A percentile compares a stretch with the other conserved stretches of the same genome.
Conservation (phyloP, 2,888 invertebrate species). For the Onchidella celtica region DNA sequence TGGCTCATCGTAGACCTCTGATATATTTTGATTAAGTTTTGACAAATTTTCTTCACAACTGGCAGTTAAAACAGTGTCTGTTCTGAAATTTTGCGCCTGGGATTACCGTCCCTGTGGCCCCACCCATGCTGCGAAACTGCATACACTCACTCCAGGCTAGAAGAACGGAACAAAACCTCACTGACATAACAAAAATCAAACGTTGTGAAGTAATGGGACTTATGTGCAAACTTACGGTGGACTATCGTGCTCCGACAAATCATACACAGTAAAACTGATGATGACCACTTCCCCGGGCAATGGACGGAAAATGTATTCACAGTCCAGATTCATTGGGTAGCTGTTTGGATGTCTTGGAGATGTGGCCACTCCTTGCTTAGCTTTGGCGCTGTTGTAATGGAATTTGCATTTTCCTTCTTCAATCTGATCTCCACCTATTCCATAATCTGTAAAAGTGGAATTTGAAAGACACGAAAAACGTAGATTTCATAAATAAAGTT, state of each 20-base stretch:
- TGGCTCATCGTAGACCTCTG: too few relatives aligned
- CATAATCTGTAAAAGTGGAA: constrained; percentile 24
- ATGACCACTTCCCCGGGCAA: constrained; percentile 71
- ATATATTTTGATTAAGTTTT: too few relatives aligned
- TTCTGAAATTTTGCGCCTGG: too few relatives aligned
- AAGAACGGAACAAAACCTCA: too few relatives aligned
- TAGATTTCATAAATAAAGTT: background rate
- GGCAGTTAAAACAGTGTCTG: too few relatives aligned
- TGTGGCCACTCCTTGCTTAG: constrained; percentile 85
- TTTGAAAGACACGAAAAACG: background rate
- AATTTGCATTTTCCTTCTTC: constrained; percentile 94
- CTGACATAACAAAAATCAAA: too few relatives aligned
- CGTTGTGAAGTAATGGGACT: too few relatives aligned
- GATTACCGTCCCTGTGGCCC: too few relatives aligned
- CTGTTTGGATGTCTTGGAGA: constrained; percentile 86
- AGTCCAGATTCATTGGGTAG: constrained; percentile 80
- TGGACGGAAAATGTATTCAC: constrained; percentile 80
- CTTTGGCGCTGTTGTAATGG: constrained; percentile 85
- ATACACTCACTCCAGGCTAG: too few relatives aligned
- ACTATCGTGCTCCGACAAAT: constrained; percentile 53
- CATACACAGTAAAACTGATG: constrained; percentile 76
- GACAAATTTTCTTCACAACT: too few relatives aligned
- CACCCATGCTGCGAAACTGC: too few relatives aligned
- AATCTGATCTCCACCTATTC: constrained; percentile 80
- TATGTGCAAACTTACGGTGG: background rate